Evolutionary conservation across 1,140 invertebrate genomes (phyloP), one percentile per base, ranked within the genome.

Genomic region (Scaptomyza hsui): DNA sequence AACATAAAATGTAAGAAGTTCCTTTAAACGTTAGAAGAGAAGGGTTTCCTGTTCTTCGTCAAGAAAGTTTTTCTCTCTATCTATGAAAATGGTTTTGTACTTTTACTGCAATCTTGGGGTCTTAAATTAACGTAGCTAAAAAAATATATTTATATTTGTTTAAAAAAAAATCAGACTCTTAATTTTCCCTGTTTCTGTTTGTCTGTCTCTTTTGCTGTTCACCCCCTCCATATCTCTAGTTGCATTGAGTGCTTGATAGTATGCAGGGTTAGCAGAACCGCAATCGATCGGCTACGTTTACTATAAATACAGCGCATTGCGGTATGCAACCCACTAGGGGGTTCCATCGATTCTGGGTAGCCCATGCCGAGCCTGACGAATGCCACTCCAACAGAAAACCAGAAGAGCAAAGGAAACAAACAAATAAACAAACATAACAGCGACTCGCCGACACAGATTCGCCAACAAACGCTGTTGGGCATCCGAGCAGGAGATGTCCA

Each of bases 391-490:
- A 53, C 41, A 1, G 41, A 56, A 29, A 42, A 21, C 21, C 37
- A 57, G 49, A 37, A 52, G 13, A 68, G 53, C 45, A 75, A 26
- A 29, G 37, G 39, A 61, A 68, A 37, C 61, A 44, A 63, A 64
- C 49, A 42, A 44, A 64, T 37, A 55, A 70, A 49, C 13, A 51
- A 32, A 51, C 19, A 21, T 0, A 45, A 16, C 3, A 57, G 32
- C 42, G 15, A 49, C 56, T 41, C 49, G n/a, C 53, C 56, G 72
- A 52, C 32, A 51, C 37, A 64, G 83, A 88, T 88, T 78, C 83
- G 79, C 88, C 81, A 90, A 90, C 81, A 89, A 89, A 79, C 88
- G 57, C 88, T 55, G 88, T 59, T 83, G 88, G 88, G 78, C 77
- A 83, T 78, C 71, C 78, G 65, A 29, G 26, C 77, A 79, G 26